Base-by-base conservation (phyloP, 2,888 invertebrate genomes). In the Machimus rusticus region DNA sequence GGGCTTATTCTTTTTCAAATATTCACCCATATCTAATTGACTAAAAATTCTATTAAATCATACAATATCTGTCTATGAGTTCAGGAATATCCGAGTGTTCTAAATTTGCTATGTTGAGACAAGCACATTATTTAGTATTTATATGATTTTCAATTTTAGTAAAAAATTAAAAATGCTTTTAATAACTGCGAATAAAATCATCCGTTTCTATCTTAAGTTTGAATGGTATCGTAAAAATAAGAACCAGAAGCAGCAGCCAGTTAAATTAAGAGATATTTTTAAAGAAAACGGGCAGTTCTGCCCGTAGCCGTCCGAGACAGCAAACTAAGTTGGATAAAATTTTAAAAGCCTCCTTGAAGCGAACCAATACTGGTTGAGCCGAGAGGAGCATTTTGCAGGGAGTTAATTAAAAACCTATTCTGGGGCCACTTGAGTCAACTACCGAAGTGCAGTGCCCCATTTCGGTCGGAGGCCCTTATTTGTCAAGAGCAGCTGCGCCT, bases 401-500 rank as follows among this genome's bases (percentile, higher is more conserved):
- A 81, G 51, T 81, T 81, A 81, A 81, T 81, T 81, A 81, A 81
- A 81, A 81, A 81, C 46, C 81, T 55, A 81, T 81, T 81, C 34
- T 16, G 46, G 55, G 55, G 51, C 51, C 16, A 55, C 46, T 55
- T 55, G 39, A 76, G 37, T 34, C 34, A n/a, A 46, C 57, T 66
- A 12, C 82, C 19, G 57, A 37, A 82, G 55, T 28, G 23, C 34
- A 34, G 79, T n/a, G 57, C 34, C 39, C 34, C 37, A 57, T 37
- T 82, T 57, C 82, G 57, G 37, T 39, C 31, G 37, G 82, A 37
- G 39, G 39, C 57, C 37, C 82, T 57, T 82, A 79, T 87, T 87
- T 87, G 81, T 87, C 86, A 81, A 79, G 87, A 86, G 86, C 86
- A 87, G 87, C 86, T 87, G 86, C 81, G 43, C 31, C 66, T 82